These are phyloP conservation scores for Lepus americanus DNA, from an alignment of 2,113 vertebrate genomes.

Conservation along the genomic window DNA sequence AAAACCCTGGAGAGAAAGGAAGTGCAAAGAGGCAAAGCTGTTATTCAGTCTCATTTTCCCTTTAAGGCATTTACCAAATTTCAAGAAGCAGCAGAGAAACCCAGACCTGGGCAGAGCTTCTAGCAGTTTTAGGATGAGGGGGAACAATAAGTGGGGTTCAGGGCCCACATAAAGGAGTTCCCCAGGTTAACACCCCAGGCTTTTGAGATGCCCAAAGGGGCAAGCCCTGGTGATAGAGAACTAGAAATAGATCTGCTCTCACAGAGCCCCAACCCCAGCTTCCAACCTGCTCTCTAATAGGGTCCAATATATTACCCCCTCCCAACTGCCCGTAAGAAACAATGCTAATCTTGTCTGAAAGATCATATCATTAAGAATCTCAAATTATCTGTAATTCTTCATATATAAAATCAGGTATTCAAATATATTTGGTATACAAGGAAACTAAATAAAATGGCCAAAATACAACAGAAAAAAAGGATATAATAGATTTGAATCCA, in stretches of 20 bases:
- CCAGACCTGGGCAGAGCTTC: conserved; percentile 8
- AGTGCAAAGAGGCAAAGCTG: neutral
- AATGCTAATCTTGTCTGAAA: conserved; percentile 46
- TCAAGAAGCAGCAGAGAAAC: conserved; percentile 40
- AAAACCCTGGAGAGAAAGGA: conserved; percentile 40
- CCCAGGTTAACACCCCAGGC: neutral
- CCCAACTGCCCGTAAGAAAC: neutral
- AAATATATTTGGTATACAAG: neutral
- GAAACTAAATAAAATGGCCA: conserved; percentile 37
- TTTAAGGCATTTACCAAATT: conserved; percentile 49
- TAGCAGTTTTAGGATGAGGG: neutral
- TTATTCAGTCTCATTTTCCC: neutral
- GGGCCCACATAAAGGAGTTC: neutral
- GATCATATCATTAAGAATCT: neutral
- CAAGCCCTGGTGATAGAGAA: neutral
- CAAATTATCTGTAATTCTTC: neutral
- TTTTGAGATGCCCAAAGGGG: conserved; percentile 7
- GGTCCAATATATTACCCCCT: neutral
- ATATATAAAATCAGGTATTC: neutral
- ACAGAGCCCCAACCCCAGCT: neutral
- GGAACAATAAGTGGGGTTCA: neutral
- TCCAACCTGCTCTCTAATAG: neutral
- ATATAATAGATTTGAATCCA: neutral
- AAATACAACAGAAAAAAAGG: neutral
- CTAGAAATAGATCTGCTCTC: neutral